A percentile compares a stretch with the other conserved stretches of the same genome.
Evolutionary conservation across 2,888 invertebrate genomes (phyloP).

Genomic region (Atrina japonica): DNA sequence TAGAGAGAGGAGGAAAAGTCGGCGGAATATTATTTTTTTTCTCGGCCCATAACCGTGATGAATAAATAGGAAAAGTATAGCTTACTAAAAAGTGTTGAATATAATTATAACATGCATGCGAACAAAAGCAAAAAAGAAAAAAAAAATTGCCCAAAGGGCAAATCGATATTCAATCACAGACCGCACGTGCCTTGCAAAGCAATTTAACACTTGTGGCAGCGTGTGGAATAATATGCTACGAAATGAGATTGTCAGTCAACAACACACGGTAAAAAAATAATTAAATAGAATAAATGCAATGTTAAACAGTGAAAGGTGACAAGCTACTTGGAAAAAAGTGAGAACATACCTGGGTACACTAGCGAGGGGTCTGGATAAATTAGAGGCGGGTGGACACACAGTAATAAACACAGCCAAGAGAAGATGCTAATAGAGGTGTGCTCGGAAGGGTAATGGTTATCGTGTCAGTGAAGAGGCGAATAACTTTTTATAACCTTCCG

Average conservation of each 20-base stretch:
- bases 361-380: conserved; percentile 70
- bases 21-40: too few relatives aligned
- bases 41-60: too few relatives aligned
- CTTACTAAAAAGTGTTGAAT: too few relatives aligned
- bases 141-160: conserved; percentile 7
- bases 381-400: conserved; percentile 66
- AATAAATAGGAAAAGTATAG: too few relatives aligned
- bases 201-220: conserved; percentile 38
- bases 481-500: conserved; percentile 15
- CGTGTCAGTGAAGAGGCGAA: conserved; percentile 56
- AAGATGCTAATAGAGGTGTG: conserved; percentile 64
- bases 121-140: conserved; percentile 16
- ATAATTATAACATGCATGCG: conserved; percentile 21
- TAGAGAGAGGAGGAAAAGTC: too few relatives aligned
- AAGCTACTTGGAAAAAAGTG: conserved; percentile 64
- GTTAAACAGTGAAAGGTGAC: conserved; percentile 59
- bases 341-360: conserved; percentile 71
- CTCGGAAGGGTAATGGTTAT: conserved; percentile 57
- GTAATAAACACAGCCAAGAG: conserved; percentile 62
- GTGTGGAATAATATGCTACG: conserved; percentile 10
- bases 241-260: conserved; percentile 1
- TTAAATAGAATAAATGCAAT: conserved; percentile 48
- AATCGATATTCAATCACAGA: conserved; percentile 15
- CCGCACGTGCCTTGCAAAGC: conserved; percentile 33
- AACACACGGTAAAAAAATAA: conserved; percentile 45